Evolutionary conservation across 2,888 invertebrate species (phyloP).

Genomic region (Osmoderma eremita): DNA sequence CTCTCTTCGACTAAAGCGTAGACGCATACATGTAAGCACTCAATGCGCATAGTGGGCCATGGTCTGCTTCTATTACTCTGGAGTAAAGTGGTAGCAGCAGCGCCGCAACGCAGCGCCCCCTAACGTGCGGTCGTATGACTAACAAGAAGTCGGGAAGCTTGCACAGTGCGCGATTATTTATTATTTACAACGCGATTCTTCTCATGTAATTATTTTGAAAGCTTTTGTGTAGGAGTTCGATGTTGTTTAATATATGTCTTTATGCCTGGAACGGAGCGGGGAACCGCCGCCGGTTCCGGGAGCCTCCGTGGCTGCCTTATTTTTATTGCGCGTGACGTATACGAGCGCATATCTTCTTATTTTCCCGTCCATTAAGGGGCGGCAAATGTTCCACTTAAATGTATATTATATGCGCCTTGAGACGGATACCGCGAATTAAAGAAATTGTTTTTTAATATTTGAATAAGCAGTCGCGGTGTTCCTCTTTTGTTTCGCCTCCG

Average conservation of each 20-base stretch:
- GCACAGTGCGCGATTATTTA: conserved; percentile 48
- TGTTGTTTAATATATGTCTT: conserved; percentile 46
- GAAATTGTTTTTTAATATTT: conserved; percentile 42
- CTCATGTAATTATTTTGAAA: conserved; percentile 53
- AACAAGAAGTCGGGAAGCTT: conserved; percentile 27
- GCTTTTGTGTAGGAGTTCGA: conserved; percentile 49
- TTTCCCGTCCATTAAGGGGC: conserved; percentile 38
- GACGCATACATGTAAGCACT: neutral
- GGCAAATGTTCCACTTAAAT: conserved; percentile 42
- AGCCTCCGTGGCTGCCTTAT: conserved; percentile 34
- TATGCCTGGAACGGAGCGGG: conserved; percentile 22
- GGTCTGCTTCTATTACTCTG: neutral
- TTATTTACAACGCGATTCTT: conserved; percentile 52
- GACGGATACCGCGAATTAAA: conserved; percentile 42
- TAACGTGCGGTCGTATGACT: conserved; percentile 37
- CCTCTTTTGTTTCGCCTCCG: conserved; percentile 9
- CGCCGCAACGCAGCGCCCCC: conserved; percentile 35
- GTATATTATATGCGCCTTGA: conserved; percentile 42
- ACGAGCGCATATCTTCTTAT: conserved; percentile 38
- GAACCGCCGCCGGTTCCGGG: conserved; percentile 3
- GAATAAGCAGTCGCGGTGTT: conserved; percentile 23
- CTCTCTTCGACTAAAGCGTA: neutral
- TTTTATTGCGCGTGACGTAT: conserved; percentile 43
- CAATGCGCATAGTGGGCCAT: conserved; percentile 7
- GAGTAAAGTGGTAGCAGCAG: neutral